Evolutionary conservation across 2,888 invertebrate genomes (phyloP).

Genomic region (Deroplatys truncata): DNA sequence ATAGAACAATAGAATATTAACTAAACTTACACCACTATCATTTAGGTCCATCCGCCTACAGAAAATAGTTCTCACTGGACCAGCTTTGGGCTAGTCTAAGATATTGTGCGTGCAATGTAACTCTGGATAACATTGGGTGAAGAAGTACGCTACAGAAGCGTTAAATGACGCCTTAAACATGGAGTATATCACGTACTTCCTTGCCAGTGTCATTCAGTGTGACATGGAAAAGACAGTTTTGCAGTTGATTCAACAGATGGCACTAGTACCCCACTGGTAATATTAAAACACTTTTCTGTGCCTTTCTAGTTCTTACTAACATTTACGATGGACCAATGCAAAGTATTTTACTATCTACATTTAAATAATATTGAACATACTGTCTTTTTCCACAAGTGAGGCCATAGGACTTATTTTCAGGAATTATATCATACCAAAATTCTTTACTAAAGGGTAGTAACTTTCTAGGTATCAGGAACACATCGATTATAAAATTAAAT

Average conservation of each 20-base stretch:
- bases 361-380: not conserved
- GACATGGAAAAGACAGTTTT: not conserved
- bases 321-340: not conserved
- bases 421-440: not conserved
- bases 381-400: not conserved
- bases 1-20: not conserved
- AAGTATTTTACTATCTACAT: not conserved
- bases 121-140: not conserved
- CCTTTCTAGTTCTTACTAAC: not conserved
- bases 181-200: not conserved
- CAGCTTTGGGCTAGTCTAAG: not conserved
- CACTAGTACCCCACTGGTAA: constrained; percentile 2
- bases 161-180: not conserved
- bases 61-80: not conserved
- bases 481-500: not conserved
- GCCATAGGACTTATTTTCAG: not conserved
- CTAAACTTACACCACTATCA: not conserved
- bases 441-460: not conserved
- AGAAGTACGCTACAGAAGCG: not conserved
- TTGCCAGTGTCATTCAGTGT: not conserved
- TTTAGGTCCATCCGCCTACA: not conserved
- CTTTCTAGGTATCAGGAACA: not conserved
- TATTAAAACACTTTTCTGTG: not conserved
- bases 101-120: not conserved
- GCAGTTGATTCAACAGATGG: constrained; percentile 6